A percentile compares a stretch with the other conserved stretches of the same genome.
phyloP scores from a whole-genome alignment of 2,113 vertebrate species.

The Ophthalmolycus amberensis region DNA sequence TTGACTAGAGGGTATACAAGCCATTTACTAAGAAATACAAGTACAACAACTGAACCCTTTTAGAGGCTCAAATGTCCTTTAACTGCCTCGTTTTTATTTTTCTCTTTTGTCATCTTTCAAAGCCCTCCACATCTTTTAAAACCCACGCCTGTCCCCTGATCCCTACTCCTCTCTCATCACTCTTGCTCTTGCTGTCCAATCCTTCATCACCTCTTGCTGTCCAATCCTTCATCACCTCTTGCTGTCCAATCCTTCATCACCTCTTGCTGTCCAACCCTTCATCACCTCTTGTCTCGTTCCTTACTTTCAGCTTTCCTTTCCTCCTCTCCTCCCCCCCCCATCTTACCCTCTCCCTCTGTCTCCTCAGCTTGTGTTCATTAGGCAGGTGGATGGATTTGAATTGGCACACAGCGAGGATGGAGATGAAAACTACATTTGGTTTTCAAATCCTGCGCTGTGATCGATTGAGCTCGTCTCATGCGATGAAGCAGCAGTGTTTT shows the following conservation, averaged over 20 bases:
- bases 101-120: neutral
- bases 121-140: neutral
- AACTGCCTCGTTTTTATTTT: neutral
- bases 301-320: too few species aligned
- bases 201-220: neutral
- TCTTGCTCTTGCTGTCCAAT: neutral
- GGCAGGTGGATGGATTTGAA: neutral
- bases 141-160: neutral
- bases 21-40: neutral
- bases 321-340: neutral
- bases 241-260: neutral
- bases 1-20: neutral
- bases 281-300: neutral
- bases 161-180: neutral
- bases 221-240: too few species aligned
- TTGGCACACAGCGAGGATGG: neutral
- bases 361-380: slow-evolving; percentile 23
- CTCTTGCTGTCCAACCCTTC: neutral
- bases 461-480: slow-evolving; percentile 10
- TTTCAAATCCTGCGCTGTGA: slow-evolving; percentile 31
- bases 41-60: neutral
- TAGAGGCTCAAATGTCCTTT: neutral
- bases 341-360: neutral
- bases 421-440: slow-evolving; percentile 17
- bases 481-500: neutral